Base-by-base conservation (phyloP, 2,797 vertebrate species). In the Danio aesculapii region DNA sequence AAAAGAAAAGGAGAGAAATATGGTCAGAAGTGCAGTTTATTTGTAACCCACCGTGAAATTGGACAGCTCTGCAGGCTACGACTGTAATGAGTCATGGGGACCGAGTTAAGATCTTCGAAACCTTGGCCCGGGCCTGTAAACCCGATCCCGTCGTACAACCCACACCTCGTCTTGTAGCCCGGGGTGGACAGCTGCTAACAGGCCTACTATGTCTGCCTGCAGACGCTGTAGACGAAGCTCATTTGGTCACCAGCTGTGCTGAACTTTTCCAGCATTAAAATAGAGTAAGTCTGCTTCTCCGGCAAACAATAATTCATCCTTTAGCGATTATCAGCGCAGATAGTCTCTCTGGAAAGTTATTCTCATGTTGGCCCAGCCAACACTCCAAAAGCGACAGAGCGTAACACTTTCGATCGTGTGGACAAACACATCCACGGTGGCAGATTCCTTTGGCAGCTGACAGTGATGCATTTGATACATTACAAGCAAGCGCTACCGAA, bases 11-110 rank as follows among this genome's bases (percentile, higher is more conserved):
- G 57, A 57, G 72, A 82, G 76, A 83, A 87, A 81, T 86, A 79
- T 84, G 83, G 79, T 84, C 82, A 84, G 67, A 86, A 81, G 83
- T 85, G 82, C 83, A 90, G 87, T 91, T 93, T 91, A 91, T 92
- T 92, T 90, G 90, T 91, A 94, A 93, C 92, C 92, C 91, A 91
- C 92, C 92, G 66, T 95, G 92, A 94, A 94, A 94, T 94, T 93
- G 91, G 86, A 86, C 72, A 70, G 89, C 92, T 92, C 91, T 90
- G 88, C 83, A 83, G 90, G 88, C 90, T 91, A 91, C 86, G 81
- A 76, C 59, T 77, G 81, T 87, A 88, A 89, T 87, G 87, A 89
- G 88, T 87, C 83, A 80, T 68, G 82, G 78, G 83, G 77, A 83
- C 59, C 41, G 76, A 84, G 81, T 85, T 73, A 82, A 77, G 79